These are phyloP conservation scores for Pipra filicauda DNA, from an alignment of 2,113 vertebrate species.

Conservation along the genomic window DNA sequence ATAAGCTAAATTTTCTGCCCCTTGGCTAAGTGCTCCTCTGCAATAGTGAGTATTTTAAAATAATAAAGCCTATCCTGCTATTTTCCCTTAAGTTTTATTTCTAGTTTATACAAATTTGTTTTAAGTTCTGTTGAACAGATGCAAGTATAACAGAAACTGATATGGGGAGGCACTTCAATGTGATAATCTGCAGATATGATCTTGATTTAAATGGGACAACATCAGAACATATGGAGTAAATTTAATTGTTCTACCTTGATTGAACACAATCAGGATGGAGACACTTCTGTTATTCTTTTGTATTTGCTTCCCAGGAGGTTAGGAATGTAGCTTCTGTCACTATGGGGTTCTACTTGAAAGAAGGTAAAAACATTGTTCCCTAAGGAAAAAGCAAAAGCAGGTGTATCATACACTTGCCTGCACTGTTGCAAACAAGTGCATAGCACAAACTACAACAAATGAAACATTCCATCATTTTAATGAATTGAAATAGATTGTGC, in stretches of 20 bases:
- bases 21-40: background rate
- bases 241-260: slow-evolving; percentile 68
- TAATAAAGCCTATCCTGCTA: background rate
- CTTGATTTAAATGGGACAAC: slow-evolving; percentile 67
- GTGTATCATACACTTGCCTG: slow-evolving; percentile 50
- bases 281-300: slow-evolving; percentile 55
- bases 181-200: slow-evolving; percentile 47
- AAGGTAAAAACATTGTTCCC: slow-evolving; percentile 25
- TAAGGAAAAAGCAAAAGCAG: slow-evolving; percentile 53
- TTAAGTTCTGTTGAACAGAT: slow-evolving; percentile 33
- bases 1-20: background rate
- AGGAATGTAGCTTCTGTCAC: slow-evolving; percentile 22
- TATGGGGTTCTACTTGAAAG: slow-evolving; percentile 40
- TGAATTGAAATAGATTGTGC: background rate
- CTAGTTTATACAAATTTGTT: background rate
- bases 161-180: slow-evolving; percentile 15
- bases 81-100: background rate
- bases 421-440: slow-evolving; percentile 9
- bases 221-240: slow-evolving; percentile 67
- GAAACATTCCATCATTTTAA: background rate
- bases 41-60: background rate
- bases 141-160: slow-evolving; percentile 54
- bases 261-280: slow-evolving; percentile 44
- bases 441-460: background rate
- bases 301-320: slow-evolving; percentile 42